Conservation (phyloP, 2,113 vertebrate genomes). For the Pseudopodoces humilis region DNA sequence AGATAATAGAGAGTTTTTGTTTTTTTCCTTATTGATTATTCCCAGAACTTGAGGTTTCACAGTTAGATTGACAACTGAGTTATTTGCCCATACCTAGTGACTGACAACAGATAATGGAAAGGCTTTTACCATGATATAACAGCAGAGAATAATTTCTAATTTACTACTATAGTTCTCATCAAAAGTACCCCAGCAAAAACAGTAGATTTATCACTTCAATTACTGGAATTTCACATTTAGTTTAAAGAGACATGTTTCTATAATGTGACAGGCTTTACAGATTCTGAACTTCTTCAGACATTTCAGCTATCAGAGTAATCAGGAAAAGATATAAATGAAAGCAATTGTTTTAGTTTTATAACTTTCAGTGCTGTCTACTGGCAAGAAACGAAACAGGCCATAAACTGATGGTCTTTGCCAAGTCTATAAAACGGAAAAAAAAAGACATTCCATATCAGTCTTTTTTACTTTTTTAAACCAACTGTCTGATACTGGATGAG, state of each 20-base stretch:
- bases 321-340: slow-evolving; percentile 75
- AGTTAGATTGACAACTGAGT: slow-evolving; percentile 86
- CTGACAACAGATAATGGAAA: slow-evolving; percentile 87
- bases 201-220: slow-evolving; percentile 91
- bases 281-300: slow-evolving; percentile 85
- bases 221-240: slow-evolving; percentile 94
- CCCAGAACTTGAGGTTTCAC: slow-evolving; percentile 76
- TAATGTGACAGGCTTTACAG: slow-evolving; percentile 91
- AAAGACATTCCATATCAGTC: slow-evolving; percentile 25
- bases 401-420: slow-evolving; percentile 67
- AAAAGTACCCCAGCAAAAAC: slow-evolving; percentile 84
- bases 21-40: slow-evolving; percentile 81
- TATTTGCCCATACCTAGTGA: slow-evolving; percentile 84
- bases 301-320: slow-evolving; percentile 81
- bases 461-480: slow-evolving; percentile 21
- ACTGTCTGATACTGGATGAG: slow-evolving; percentile 16
- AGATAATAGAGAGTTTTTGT: slow-evolving; percentile 56
- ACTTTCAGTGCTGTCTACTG: slow-evolving; percentile 73
- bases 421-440: slow-evolving; percentile 62
- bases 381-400: slow-evolving; percentile 71
- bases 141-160: slow-evolving; percentile 90
- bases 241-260: slow-evolving; percentile 94
- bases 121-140: slow-evolving; percentile 84
- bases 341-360: slow-evolving; percentile 76
- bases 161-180: slow-evolving; percentile 86